These are phyloP conservation scores for Lemur catta DNA, from an alignment of 2,797 vertebrate species.

Conservation along the genomic window DNA sequence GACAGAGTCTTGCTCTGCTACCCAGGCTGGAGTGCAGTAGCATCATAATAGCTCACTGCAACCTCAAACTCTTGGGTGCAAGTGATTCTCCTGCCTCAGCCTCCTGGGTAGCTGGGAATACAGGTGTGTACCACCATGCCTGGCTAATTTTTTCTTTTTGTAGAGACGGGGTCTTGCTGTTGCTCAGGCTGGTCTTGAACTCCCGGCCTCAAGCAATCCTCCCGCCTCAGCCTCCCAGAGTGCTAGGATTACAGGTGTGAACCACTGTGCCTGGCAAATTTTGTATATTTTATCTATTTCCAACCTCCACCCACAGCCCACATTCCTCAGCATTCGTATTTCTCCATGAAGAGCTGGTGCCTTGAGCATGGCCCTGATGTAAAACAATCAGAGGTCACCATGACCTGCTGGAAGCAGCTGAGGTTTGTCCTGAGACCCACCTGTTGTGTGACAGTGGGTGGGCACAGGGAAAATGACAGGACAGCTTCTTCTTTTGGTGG, in stretches of 20 bases:
- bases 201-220: background rate
- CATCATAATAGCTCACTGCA: too few species aligned
- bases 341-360: background rate
- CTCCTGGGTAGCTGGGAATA: background rate
- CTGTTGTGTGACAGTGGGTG: background rate
- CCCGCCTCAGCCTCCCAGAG: background rate
- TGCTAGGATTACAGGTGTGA: background rate
- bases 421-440: background rate
- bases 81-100: background rate
- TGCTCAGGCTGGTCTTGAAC: background rate
- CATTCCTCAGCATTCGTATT: background rate
- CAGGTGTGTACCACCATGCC: background rate
- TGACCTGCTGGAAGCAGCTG: background rate
- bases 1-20: background rate
- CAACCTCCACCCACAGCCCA: fast-evolving
- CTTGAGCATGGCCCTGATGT: background rate
- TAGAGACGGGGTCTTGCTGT: background rate
- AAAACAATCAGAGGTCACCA: background rate
- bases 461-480: background rate
- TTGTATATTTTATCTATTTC: background rate
- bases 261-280: background rate
- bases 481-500: background rate
- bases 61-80: background rate
- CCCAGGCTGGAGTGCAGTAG: background rate
- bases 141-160: background rate